Conservation (phyloP, 2,888 invertebrate genomes). For the Napeogenes sylphis region DNA sequence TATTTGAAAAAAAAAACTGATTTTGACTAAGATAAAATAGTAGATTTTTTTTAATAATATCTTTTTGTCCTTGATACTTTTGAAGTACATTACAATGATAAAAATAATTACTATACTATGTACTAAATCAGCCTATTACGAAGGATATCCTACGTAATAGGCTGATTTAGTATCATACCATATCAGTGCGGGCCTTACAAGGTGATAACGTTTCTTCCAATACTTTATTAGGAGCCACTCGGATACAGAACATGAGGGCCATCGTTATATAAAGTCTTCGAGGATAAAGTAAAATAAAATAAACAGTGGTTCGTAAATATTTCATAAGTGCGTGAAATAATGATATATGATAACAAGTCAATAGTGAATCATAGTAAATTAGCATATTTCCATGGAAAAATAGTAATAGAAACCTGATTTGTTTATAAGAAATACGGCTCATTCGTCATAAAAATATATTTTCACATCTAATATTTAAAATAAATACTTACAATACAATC, state of each 20-base stretch:
- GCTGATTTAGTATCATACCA: conserved; percentile 34
- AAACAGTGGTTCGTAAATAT: not conserved
- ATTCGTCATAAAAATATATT: conserved; percentile 8
- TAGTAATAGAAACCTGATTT: conserved; percentile 3
- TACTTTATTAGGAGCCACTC: conserved; percentile 53
- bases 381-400: conserved; percentile 8
- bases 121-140: too few species aligned
- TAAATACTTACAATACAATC: too few species aligned
- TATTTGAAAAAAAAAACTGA: too few species aligned
- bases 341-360: not conserved
- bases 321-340: not conserved
- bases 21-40: too few species aligned
- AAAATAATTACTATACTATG: too few species aligned
- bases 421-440: conserved; percentile 8
- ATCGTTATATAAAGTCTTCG: conserved; percentile 14
- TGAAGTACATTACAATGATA: too few species aligned
- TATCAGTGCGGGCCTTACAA: conserved; percentile 41
- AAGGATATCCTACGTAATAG: conserved; percentile 32
- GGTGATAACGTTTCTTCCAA: conserved; percentile 51
- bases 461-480: too few species aligned
- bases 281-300: too few species aligned
- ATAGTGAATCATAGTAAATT: conserved; percentile 8
- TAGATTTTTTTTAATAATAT: too few species aligned
- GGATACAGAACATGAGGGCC: conserved; percentile 16
- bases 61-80: too few species aligned